These are phyloP conservation scores for Synanthedon formicaeformis DNA, from an alignment of 2,888 invertebrate genomes.

Conservation along the genomic window DNA sequence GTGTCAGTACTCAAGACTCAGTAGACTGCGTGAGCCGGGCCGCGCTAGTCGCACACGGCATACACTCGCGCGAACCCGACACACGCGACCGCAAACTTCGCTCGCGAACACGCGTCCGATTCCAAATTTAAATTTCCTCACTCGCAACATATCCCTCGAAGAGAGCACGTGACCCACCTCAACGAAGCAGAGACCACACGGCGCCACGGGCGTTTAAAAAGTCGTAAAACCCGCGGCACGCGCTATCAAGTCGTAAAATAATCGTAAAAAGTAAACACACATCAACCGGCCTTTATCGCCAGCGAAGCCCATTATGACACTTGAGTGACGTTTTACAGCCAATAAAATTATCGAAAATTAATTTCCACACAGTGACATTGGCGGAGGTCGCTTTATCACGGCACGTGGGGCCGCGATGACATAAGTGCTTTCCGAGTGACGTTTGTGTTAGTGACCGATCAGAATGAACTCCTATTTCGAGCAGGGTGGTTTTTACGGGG, in stretches of 20 bases:
- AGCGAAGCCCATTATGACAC: slow-evolving; percentile 66
- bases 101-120: slow-evolving; percentile 41
- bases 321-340: slow-evolving; percentile 68
- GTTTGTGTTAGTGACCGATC: slow-evolving; percentile 56
- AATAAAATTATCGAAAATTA: slow-evolving; percentile 68
- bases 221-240: slow-evolving; percentile 67
- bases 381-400: slow-evolving; percentile 64
- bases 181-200: slow-evolving; percentile 34
- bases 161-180: slow-evolving; percentile 12
- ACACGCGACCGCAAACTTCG: slow-evolving; percentile 58
- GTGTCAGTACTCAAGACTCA: slow-evolving; percentile 35
- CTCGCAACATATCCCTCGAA: neutral
- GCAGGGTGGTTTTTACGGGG: slow-evolving; percentile 95
- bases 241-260: slow-evolving; percentile 65
- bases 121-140: slow-evolving; percentile 17
- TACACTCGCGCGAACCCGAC: slow-evolving; percentile 38
- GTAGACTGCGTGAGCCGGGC: slow-evolving; percentile 77
- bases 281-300: slow-evolving; percentile 66
- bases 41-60: slow-evolving; percentile 65
- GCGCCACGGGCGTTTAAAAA: slow-evolving; percentile 58
- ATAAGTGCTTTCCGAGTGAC: slow-evolving; percentile 62
- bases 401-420: slow-evolving; percentile 63
- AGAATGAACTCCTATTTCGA: slow-evolving; percentile 97
- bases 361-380: slow-evolving; percentile 60
- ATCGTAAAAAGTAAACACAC: slow-evolving; percentile 71